phyloP scores from a whole-genome alignment of 2,888 invertebrate genomes.

The Macaria liturata region DNA sequence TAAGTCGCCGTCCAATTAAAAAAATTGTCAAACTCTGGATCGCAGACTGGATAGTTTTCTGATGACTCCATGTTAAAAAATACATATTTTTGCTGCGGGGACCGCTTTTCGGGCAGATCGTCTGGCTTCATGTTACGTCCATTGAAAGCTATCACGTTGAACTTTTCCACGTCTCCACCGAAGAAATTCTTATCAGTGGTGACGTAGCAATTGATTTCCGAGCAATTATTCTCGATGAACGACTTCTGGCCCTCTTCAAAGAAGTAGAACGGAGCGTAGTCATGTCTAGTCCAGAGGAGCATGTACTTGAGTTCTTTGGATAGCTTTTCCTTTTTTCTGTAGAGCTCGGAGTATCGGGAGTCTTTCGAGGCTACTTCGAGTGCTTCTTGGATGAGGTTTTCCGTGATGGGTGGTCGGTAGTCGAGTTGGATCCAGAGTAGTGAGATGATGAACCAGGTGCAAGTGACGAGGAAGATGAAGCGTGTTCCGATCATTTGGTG shows the following conservation, averaged over 20 bases:
- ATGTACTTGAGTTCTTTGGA: slow-evolving; percentile 62
- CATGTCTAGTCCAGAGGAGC: slow-evolving; percentile 59
- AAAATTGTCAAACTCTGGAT: slow-evolving; percentile 54
- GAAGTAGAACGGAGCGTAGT: slow-evolving; percentile 57
- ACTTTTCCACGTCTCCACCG: slow-evolving; percentile 51
- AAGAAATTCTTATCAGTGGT: slow-evolving; percentile 54
- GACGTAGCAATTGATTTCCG: slow-evolving; percentile 63
- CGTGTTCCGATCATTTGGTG: slow-evolving; percentile 49
- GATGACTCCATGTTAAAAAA: slow-evolving; percentile 70
- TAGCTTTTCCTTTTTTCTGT: slow-evolving; percentile 52
- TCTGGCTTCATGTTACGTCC: slow-evolving; percentile 51
- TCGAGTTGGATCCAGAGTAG: slow-evolving; percentile 53
- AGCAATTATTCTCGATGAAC: slow-evolving; percentile 65
- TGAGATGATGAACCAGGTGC: slow-evolving; percentile 48
- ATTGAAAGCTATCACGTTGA: slow-evolving; percentile 67
- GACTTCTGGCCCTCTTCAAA: slow-evolving; percentile 56
- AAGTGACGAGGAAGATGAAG: slow-evolving; percentile 51
- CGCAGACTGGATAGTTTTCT: slow-evolving; percentile 64
- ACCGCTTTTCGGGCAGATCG: slow-evolving; percentile 51
- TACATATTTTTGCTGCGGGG: slow-evolving; percentile 64
- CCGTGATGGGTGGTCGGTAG: slow-evolving; percentile 35
- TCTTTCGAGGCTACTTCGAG: slow-evolving; percentile 58
- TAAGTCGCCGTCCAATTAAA: slow-evolving; percentile 77
- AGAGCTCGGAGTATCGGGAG: slow-evolving; percentile 58
- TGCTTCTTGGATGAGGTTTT: slow-evolving; percentile 54